phyloP scores from a whole-genome alignment of 2,797 vertebrate species.

The Anomalospiza imberbis region DNA sequence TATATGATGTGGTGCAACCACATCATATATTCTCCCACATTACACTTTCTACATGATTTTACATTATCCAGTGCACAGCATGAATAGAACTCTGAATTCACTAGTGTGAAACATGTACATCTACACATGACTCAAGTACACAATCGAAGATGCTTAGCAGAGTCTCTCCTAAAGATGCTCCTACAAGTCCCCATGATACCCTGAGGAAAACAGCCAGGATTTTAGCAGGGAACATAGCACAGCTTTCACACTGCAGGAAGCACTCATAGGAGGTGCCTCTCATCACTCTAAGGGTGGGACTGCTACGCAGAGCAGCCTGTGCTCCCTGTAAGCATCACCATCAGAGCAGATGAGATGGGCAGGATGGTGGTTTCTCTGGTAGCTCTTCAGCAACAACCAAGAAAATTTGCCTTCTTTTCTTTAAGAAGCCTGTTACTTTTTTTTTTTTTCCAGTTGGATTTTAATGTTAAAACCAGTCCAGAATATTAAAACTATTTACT shows the following conservation, averaged over 20 bases:
- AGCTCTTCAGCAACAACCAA: neutral
- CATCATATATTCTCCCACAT: neutral
- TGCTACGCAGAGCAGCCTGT: neutral
- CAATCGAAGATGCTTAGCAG: neutral
- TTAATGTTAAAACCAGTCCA: neutral
- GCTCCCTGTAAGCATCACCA: neutral
- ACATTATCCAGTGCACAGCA: conserved; percentile 1
- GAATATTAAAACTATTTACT: neutral
- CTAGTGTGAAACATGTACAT: neutral
- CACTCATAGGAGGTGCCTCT: neutral
- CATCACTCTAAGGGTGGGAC: neutral
- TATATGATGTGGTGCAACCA: neutral
- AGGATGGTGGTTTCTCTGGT: neutral
- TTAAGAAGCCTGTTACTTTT: neutral
- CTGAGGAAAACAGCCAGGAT: neutral
- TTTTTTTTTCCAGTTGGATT: neutral
- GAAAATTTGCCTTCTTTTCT: neutral
- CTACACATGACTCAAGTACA: neutral
- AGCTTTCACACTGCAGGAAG: neutral
- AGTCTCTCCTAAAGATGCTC: neutral
- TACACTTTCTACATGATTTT: conserved; percentile 22
- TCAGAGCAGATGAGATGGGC: neutral
- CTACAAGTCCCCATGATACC: neutral
- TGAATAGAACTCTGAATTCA: neutral
- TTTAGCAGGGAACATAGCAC: neutral